Percentiles rank a stretch among this genome's conserved stretches.
phyloP scores from a whole-genome alignment of 1,140 invertebrate genomes.

The Aplysia californica region DNA sequence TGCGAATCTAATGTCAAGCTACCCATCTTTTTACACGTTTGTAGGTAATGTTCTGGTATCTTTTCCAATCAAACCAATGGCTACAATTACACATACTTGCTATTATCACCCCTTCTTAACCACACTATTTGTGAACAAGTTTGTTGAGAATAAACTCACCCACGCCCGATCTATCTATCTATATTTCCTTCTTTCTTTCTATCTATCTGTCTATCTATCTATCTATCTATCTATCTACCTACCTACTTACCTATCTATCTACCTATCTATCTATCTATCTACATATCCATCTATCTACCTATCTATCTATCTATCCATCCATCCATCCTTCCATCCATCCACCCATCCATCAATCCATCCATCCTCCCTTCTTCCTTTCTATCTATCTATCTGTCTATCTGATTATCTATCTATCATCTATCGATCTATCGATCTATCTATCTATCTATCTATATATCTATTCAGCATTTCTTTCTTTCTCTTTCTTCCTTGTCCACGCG shows the following conservation, averaged over 20 bases:
- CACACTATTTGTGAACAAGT: too few species aligned
- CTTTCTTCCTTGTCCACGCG: too few species aligned
- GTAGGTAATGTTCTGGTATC: too few species aligned
- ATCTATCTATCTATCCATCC: not conserved
- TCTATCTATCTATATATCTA: not conserved
- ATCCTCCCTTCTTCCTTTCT: not conserved
- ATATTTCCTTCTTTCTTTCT: not conserved
- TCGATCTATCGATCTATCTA: not conserved
- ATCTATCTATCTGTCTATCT: not conserved
- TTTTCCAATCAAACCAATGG: too few species aligned
- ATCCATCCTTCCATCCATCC: too few species aligned
- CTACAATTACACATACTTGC: too few species aligned
- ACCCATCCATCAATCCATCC: not conserved
- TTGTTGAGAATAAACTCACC: too few species aligned
- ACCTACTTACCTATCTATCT: not conserved
- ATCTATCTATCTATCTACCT: not conserved
- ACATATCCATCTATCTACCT: not conserved
- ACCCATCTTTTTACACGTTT: too few species aligned
- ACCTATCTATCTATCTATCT: not conserved
- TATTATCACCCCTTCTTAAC: too few species aligned
- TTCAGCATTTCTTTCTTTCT: too few species aligned
- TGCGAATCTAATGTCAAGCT: too few species aligned
- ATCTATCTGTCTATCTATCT: not conserved
- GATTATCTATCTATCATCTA: not conserved
- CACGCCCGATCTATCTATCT: too few species aligned